These are phyloP conservation scores for Aramus guarauna DNA, from an alignment of 2,113 vertebrate species.

Conservation along the genomic window DNA sequence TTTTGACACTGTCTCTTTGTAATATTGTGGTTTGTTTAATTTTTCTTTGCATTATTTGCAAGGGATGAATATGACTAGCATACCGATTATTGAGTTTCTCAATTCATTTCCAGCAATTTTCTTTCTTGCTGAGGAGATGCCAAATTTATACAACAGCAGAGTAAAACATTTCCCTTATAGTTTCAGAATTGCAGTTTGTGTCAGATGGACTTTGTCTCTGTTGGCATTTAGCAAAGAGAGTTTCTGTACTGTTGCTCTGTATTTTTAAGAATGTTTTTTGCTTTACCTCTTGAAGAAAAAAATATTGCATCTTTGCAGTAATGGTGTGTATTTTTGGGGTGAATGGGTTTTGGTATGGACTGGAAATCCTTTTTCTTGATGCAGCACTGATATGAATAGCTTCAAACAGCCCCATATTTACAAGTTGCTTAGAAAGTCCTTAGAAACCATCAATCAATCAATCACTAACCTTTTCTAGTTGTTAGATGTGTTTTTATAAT, in stretches of 20 bases:
- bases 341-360: neutral
- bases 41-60: neutral
- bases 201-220: neutral
- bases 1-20: neutral
- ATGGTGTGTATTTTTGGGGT: neutral
- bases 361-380: neutral
- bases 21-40: neutral
- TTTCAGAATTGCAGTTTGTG: neutral
- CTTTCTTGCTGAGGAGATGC: neutral
- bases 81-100: neutral
- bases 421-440: neutral
- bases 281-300: neutral
- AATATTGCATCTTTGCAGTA: neutral
- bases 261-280: neutral
- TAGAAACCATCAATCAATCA: neutral
- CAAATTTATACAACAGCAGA: neutral
- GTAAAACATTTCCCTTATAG: neutral
- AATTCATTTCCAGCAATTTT: neutral
- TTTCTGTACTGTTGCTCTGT: neutral
- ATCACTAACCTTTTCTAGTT: neutral
- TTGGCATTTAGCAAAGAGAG: neutral
- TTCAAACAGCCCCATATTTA: neutral
- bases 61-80: neutral
- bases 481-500: neutral
- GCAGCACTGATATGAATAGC: neutral